These are phyloP conservation scores for Trogon surrucura DNA, from an alignment of 2,113 vertebrate species.

Conservation along the genomic window DNA sequence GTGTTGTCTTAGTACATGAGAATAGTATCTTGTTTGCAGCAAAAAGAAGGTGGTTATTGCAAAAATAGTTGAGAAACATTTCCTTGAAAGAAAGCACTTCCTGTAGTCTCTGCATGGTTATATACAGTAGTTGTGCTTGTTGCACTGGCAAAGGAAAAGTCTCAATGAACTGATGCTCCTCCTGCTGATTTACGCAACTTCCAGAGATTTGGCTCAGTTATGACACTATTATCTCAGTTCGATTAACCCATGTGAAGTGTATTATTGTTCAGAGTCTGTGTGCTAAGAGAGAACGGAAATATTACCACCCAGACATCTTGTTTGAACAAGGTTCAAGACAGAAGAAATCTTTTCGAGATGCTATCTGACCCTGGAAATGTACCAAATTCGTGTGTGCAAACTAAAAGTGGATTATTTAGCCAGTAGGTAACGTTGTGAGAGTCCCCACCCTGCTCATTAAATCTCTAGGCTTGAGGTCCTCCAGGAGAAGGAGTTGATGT, in stretches of 20 bases:
- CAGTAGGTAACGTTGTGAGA: background rate
- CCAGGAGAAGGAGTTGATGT: background rate
- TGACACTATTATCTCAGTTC: background rate
- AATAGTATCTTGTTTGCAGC: background rate
- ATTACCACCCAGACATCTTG: conserved; percentile 41
- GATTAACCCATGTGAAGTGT: background rate
- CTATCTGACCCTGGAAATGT: conserved; percentile 40
- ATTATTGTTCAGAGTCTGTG: conserved; percentile 18
- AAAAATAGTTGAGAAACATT: background rate
- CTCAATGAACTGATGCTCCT: background rate
- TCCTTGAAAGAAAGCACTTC: background rate
- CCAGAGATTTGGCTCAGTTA: conserved; percentile 7
- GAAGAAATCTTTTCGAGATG: conserved; percentile 28
- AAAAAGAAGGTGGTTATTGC: background rate
- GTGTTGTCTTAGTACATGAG: background rate
- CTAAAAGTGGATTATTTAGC: conserved; percentile 30
- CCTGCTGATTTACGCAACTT: background rate
- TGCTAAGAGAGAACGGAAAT: conserved; percentile 28
- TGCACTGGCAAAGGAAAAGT: background rate
- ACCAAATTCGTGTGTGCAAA: background rate
- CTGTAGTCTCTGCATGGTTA: background rate
- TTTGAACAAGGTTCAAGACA: conserved; percentile 58
- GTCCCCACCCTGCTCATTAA: conserved; percentile 28
- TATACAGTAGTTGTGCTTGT: background rate
- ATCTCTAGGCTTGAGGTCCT: background rate